Evolutionary conservation across 2,888 invertebrate genomes (phyloP).

Genomic region (Sturmia bella): DNA sequence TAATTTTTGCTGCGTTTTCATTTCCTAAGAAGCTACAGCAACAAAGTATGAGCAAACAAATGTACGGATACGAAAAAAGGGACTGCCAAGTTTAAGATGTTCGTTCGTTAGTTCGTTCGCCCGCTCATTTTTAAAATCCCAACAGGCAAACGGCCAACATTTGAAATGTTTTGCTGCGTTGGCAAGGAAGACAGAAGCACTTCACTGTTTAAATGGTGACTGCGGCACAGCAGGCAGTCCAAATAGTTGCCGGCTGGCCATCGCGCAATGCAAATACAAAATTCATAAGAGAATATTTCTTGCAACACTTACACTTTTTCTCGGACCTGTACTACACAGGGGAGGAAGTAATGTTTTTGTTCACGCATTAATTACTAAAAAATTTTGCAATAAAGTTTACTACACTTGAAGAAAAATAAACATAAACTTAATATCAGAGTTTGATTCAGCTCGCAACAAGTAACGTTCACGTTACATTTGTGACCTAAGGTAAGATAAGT

Average conservation of each 20-base stretch:
- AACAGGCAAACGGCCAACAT: slow-evolving; percentile 69
- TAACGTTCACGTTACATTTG: background rate
- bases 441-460: no score
- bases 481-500: no score
- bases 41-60: slow-evolving; percentile 44
- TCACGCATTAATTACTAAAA: slow-evolving; percentile 62
- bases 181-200: slow-evolving; percentile 40
- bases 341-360: slow-evolving; percentile 44
- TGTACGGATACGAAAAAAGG: background rate
- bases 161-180: slow-evolving; percentile 68
- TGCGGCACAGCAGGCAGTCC: background rate
- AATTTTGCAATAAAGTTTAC: background rate
- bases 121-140: slow-evolving; percentile 60
- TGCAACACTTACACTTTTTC: slow-evolving; percentile 64
- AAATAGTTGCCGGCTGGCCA: slow-evolving; percentile 61
- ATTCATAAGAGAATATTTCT: slow-evolving; percentile 29
- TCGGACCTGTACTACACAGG: background rate
- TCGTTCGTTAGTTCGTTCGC: slow-evolving; percentile 50
- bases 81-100: slow-evolving; percentile 56
- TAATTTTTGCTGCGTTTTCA: slow-evolving; percentile 17
- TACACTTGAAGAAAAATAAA: background rate
- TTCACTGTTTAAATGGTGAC: slow-evolving; percentile 15
- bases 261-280: slow-evolving; percentile 54
- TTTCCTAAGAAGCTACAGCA: slow-evolving; percentile 50
- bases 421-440: no score